These are phyloP conservation scores for Remorina albescens DNA, from an alignment of 2,797 vertebrate species.

Conservation along the genomic window DNA sequence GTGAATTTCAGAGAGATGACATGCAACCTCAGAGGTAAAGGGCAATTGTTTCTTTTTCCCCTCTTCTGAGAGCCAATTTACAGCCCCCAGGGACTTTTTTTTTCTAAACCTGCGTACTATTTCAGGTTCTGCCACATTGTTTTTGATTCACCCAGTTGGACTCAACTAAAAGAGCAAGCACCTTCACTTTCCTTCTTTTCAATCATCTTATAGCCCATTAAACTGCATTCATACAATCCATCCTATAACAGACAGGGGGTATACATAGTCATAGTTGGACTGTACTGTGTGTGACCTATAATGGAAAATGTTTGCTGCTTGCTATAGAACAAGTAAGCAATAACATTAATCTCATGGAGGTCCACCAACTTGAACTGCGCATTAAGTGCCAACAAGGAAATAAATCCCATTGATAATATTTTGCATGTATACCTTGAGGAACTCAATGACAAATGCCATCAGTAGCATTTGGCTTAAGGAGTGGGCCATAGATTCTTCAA, in stretches of 20 bases:
- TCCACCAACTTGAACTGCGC: constrained; percentile 46
- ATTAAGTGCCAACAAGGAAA: constrained; percentile 46
- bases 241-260: constrained; percentile 7
- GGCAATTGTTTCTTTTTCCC: constrained; percentile 81
- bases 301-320: constrained; percentile 34
- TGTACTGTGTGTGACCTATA: constrained; percentile 32
- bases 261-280: constrained; percentile 20
- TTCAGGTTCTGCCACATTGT: constrained; percentile 74
- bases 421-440: constrained; percentile 18
- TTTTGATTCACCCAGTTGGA: constrained; percentile 65
- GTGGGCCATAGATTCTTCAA: constrained; percentile 14
- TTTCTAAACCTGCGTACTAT: constrained; percentile 73
- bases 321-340: constrained; percentile 32
- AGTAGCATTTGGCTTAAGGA: constrained; percentile 34
- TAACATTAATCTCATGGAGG: constrained; percentile 37
- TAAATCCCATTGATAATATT: constrained; percentile 38
- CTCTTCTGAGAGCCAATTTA: constrained; percentile 83
- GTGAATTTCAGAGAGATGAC: constrained; percentile 85
- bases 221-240: constrained; percentile 26
- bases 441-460: constrained; percentile 36
- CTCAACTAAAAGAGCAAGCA: constrained; percentile 56
- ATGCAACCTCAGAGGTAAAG: constrained; percentile 87
- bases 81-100: constrained; percentile 70
- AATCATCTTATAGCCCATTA: constrained; percentile 37
- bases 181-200: constrained; percentile 46